Conservation (phyloP, 2,113 vertebrate species). For the Silurus glanis region DNA sequence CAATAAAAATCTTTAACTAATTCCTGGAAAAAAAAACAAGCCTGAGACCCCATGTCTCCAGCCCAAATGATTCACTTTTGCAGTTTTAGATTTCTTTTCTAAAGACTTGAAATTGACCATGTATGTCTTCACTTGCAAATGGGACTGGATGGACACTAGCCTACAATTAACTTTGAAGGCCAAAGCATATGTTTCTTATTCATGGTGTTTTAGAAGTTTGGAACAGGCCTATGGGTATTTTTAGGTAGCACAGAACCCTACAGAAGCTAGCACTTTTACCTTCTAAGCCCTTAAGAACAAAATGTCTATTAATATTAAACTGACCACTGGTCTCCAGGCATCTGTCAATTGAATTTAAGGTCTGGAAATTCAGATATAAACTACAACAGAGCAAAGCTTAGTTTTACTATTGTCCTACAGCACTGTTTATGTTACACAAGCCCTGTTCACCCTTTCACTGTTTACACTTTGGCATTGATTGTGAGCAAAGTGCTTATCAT, state of each 20-base stretch:
- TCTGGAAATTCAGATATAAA: neutral
- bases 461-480: constrained; percentile 24
- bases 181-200: neutral
- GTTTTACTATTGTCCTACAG: neutral
- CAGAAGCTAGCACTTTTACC: neutral
- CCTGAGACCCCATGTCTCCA: neutral
- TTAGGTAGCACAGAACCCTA: neutral
- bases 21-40: neutral
- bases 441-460: neutral
- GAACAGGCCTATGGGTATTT: neutral
- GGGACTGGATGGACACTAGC: neutral
- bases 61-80: neutral
- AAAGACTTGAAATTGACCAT: neutral
- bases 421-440: constrained; percentile 28
- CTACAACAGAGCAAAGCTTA: neutral
- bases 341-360: neutral
- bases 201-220: neutral
- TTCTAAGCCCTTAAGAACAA: constrained; percentile 5
- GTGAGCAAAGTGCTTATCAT: constrained; percentile 33
- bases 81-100: neutral
- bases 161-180: neutral
- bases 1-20: neutral
- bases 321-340: neutral
- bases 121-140: neutral
- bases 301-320: neutral